Percentiles rank a stretch among this genome's conserved stretches.
Evolutionary conservation across 2,888 invertebrate species (phyloP).

Genomic region (Diaprepes abbreviatus): DNA sequence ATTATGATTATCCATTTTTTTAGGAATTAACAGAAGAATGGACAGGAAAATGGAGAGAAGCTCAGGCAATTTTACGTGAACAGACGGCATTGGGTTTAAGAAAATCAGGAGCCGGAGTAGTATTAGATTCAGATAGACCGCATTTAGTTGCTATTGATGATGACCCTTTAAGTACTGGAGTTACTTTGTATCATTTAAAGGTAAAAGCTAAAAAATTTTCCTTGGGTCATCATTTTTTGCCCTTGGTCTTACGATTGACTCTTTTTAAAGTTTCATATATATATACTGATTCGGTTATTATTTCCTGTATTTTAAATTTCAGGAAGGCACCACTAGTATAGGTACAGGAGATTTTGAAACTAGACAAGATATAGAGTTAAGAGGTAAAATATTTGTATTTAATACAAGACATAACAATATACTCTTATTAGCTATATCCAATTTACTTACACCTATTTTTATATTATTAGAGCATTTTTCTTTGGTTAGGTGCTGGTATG

Average conservation of each 20-base stretch:
- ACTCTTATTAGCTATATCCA: too few relatives aligned
- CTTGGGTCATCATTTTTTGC: too few relatives aligned
- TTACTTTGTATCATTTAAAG: conserved; percentile 91
- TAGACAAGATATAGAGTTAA: conserved; percentile 82
- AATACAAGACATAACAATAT: neutral
- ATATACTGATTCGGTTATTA: too few relatives aligned
- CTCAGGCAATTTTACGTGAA: conserved; percentile 89
- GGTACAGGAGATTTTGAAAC: conserved; percentile 81
- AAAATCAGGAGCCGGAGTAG: conserved; percentile 90
- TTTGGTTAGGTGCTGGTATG: conserved; percentile 72
- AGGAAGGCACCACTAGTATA: conserved; percentile 89
- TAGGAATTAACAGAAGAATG: conserved; percentile 85
- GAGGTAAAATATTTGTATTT: conserved; percentile 66
- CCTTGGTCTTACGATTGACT: too few relatives aligned
- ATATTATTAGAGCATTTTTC: too few relatives aligned
- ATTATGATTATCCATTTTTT: neutral
- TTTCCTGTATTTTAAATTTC: too few relatives aligned
- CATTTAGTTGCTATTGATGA: conserved; percentile 94
- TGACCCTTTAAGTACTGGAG: conserved; percentile 89
- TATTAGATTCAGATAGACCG: conserved; percentile 91
- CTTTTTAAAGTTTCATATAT: too few relatives aligned
- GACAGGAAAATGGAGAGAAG: conserved; percentile 94
- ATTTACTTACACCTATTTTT: too few relatives aligned
- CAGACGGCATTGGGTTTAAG: conserved; percentile 88
- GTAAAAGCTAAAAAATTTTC: too few relatives aligned